Base-by-base conservation (phyloP, 2,797 vertebrate genomes). In the Philypnodon macrostomus region DNA sequence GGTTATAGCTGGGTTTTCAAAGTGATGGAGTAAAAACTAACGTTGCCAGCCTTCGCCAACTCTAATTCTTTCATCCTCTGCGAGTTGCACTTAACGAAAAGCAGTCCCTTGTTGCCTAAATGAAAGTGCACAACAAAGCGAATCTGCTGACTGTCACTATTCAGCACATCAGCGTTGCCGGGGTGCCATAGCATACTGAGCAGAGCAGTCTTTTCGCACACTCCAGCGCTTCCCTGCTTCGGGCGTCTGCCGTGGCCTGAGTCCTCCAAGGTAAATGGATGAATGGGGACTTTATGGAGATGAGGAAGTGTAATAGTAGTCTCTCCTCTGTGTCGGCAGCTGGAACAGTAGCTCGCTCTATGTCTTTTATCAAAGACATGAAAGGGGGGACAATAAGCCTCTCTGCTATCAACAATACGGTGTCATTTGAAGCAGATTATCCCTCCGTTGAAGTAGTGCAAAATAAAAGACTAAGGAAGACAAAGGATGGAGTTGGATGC, bases 381-480 rank as follows among this genome's bases (percentile, higher is more conserved):
- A 86, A 85, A 87, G 78, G 69, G n/a, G 36, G 79, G 69, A 84
- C 85, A 83, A 89, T 86, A 86, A 86, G 83, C 80, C 85, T 79
- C 82, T 84, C 82, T 74, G 75, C 80, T 80, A 83, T 90, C 85
- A 87, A 88, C 83, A 85, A 85, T 85, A 86, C 81, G 86, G 80
- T 87, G 81, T 84, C 83, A 87, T 89, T 87, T 81, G 79, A 87
- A 85, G 83, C 79, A 84, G 85, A 85, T 86, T 88, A 87, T 86
- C 79, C 79, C 69, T 80, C 74, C 86, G 81, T 83, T 80, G 70
- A 84, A 87, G 85, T 70, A 71, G 77, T 73, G 70, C 50, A 53
- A 84, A 86, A 85, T 84, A 85, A 85, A 86, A 70, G 80, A 67
- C 59, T 33, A 47, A 53, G n/a, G n/a, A 60, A 81, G 71, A 87